Base-by-base conservation (phyloP, 1,140 invertebrate genomes). In the Bombus haemorrhoidalis region DNA sequence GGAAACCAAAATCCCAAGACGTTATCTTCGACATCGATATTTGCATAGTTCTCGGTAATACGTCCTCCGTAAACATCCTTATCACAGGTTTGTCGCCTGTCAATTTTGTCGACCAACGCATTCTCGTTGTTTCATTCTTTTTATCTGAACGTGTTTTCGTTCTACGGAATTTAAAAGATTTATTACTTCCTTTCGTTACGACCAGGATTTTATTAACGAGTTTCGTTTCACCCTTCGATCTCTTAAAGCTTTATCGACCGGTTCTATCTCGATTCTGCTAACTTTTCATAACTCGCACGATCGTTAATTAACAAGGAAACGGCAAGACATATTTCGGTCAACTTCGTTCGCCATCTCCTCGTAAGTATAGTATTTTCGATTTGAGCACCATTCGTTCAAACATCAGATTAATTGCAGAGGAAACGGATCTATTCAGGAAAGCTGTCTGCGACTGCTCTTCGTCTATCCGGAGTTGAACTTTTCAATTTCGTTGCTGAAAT, bases 11-110 rank as follows among this genome's bases (percentile, higher is more conserved):
- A 66, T 3, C 41, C 74, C 5, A 22, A 22, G 9, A 39, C 15
- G n/a, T 69, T 83, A 83, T 83, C 74, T 83, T 83, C 9, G 9
- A 57, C 66, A 83, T 83, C 74, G 39, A 22, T 78, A 28, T 83
- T 83, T 83, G 34, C 47, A 34, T 15, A 39, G 43, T 69, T 41
- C 28, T 41, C 47, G n/a, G 32, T 78, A 83, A 83, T 53, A 75
- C 74, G 74, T 77, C 81, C 81, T 83, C 47, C 13, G 18, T 47
- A 83, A 83, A 78, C 64, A 69, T 25, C 10, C 64, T 83, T 83
- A 83, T 83, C 81, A 75, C 28, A 13, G 22, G 32, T n/a, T 66
- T 22, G 59, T 77, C 37, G 47, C 81, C 74, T 78, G 81, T 83
- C 74, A 68, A 77, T 69, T 57, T 41, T 18, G 18, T 57, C 41